Conservation (phyloP, 2,113 vertebrate genomes). For the Poeciliopsis retropinna region DNA sequence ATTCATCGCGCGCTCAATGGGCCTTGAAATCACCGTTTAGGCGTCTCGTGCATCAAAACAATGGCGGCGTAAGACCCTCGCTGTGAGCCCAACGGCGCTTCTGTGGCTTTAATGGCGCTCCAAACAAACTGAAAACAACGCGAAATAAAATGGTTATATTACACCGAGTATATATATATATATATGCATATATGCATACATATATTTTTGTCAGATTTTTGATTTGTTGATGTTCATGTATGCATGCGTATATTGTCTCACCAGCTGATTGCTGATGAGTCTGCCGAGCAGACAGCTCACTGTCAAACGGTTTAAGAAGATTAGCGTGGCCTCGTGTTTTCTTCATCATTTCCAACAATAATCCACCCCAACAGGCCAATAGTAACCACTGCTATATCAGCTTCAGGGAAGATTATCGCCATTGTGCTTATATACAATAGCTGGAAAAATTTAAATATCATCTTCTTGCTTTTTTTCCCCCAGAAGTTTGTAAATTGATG, state of each 20-base stretch:
- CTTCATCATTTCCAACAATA: conserved; percentile 65
- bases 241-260: conserved; percentile 31
- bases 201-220: background rate
- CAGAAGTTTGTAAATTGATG: background rate
- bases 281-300: conserved; percentile 77
- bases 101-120: conserved; percentile 33
- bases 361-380: conserved; percentile 62
- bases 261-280: conserved; percentile 68
- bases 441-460: conserved; percentile 46
- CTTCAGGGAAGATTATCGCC: conserved; percentile 33
- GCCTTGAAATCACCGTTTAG: conserved; percentile 82
- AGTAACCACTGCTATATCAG: conserved; percentile 40
- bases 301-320: conserved; percentile 76
- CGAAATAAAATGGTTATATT: background rate
- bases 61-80: conserved; percentile 71
- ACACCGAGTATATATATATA: too few relatives aligned
- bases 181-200: too few relatives aligned
- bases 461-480: background rate
- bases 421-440: conserved; percentile 2
- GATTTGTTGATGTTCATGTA: conserved; percentile 12
- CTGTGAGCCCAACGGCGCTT: conserved; percentile 74
- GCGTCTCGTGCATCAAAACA: conserved; percentile 73
- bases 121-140: conserved; percentile 20
- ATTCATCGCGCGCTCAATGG: conserved; percentile 81
- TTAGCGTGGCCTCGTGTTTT: conserved; percentile 74